phyloP scores from a whole-genome alignment of 2,888 invertebrate genomes.

The Thereva unica region DNA sequence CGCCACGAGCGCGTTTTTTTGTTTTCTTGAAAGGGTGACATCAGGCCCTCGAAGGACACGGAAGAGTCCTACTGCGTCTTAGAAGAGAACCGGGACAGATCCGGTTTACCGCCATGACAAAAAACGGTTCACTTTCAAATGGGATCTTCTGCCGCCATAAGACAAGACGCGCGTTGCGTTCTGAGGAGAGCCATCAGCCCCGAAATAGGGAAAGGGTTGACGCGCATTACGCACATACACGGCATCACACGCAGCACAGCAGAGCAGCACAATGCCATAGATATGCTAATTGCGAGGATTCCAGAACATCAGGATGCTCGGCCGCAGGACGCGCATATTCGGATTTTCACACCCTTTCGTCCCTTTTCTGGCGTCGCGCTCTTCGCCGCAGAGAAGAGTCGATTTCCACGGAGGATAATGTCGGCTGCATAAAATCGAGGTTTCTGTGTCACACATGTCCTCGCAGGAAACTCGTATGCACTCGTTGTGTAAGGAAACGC shows the following conservation, averaged over 20 bases:
- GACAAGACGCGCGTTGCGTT: conserved; percentile 32
- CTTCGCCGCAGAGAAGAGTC: not conserved
- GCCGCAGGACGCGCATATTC: conserved; percentile 14
- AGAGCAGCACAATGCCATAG: conserved; percentile 27
- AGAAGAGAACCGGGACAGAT: too few relatives aligned
- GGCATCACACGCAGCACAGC: not conserved
- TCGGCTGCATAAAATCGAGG: conserved; percentile 29
- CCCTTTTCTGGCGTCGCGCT: conserved; percentile 2
- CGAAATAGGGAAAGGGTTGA: not conserved
- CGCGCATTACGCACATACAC: too few relatives aligned
- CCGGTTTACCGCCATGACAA: too few relatives aligned
- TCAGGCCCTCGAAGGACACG: too few relatives aligned
- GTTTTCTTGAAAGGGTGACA: too few relatives aligned
- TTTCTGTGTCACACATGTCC: conserved; percentile 25
- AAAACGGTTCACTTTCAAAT: too few relatives aligned
- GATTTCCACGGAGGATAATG: conserved; percentile 21
- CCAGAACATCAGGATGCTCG: conserved; percentile 15
- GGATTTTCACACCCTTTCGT: not conserved
- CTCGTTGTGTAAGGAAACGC: not conserved
- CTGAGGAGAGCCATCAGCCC: conserved; percentile 1
- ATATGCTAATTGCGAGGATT: conserved; percentile 40
- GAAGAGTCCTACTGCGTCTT: too few relatives aligned
- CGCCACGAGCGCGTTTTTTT: not conserved
- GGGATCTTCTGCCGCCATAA: conserved; percentile 11
- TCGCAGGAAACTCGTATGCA: conserved; percentile 21